Percentiles rank a stretch among this genome's conserved stretches.
Evolutionary conservation across 2,113 vertebrate genomes (phyloP).

Genomic region (Grammomys dolichurus): DNA sequence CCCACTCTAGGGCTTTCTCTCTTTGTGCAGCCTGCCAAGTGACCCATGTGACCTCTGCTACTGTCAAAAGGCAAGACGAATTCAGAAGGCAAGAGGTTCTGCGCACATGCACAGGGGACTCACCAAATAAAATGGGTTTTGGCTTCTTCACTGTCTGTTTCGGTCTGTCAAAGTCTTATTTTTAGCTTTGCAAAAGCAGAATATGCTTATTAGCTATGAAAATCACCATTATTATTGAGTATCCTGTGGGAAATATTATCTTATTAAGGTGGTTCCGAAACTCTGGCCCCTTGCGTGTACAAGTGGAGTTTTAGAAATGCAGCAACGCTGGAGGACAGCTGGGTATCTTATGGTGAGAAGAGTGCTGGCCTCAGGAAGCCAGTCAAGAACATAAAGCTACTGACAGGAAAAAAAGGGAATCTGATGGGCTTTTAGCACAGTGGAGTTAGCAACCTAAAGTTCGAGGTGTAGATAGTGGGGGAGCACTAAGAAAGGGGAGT

Average conservation of each 20-base stretch:
- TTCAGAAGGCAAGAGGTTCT: not conserved
- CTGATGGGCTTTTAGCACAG: not conserved
- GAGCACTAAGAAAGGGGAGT: not conserved
- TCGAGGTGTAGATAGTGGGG: not conserved
- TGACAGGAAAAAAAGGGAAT: not conserved
- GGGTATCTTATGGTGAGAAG: not conserved
- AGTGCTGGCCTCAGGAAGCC: not conserved
- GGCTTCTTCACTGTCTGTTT: not conserved
- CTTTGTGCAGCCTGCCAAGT: accelerated
- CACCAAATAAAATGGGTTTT: not conserved
- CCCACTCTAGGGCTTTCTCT: not conserved
- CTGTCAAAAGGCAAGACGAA: not conserved
- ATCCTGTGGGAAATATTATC: constrained; percentile 14
- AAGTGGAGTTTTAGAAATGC: not conserved
- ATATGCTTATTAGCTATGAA: constrained; percentile 34
- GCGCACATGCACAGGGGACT: accelerated
- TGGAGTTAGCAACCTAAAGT: not conserved
- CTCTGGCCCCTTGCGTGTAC: not conserved
- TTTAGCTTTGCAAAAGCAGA: constrained; percentile 40
- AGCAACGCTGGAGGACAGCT: not conserved
- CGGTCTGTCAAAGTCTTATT: constrained; percentile 14
- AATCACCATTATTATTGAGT: constrained; percentile 5
- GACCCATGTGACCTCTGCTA: not conserved
- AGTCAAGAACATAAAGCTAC: not conserved
- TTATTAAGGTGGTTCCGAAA: constrained; percentile 1